Evolutionary conservation across 2,113 vertebrate species (phyloP).

Genomic region (Sigmodon hispidus): DNA sequence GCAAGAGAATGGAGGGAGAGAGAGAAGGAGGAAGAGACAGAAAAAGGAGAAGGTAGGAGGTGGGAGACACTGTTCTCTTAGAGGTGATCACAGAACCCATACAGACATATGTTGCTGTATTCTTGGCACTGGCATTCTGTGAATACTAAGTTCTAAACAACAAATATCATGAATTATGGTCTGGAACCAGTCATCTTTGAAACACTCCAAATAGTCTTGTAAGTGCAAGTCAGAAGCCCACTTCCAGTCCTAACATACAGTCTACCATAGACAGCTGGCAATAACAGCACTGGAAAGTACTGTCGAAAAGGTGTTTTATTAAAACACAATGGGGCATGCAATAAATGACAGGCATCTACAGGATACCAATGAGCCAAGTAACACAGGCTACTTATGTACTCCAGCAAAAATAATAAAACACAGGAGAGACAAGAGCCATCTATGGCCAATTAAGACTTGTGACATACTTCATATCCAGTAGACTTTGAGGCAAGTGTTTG

Average conservation of each 20-base stretch:
- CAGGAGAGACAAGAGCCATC: neutral
- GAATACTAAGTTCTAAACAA: neutral
- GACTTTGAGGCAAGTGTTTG: neutral
- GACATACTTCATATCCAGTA: neutral
- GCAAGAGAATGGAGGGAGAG: neutral
- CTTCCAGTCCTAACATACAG: neutral
- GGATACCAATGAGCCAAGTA: neutral
- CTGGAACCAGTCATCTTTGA: neutral
- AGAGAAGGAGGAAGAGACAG: neutral
- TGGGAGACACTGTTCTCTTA: neutral
- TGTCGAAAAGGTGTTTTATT: neutral
- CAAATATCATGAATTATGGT: neutral
- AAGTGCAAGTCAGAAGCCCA: neutral
- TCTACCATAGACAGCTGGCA: neutral
- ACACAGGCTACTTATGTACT: neutral
- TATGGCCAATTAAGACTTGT: neutral
- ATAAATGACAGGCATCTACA: neutral
- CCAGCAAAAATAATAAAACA: neutral
- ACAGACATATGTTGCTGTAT: neutral
- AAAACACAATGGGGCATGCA: neutral
- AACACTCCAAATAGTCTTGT: neutral
- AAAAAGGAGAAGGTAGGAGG: neutral
- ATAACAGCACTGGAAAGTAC: neutral
- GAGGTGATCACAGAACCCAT: neutral
- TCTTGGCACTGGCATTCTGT: neutral